These are phyloP conservation scores for Phaethornis superciliosus DNA, from an alignment of 2,113 vertebrate genomes.

Conservation along the genomic window DNA sequence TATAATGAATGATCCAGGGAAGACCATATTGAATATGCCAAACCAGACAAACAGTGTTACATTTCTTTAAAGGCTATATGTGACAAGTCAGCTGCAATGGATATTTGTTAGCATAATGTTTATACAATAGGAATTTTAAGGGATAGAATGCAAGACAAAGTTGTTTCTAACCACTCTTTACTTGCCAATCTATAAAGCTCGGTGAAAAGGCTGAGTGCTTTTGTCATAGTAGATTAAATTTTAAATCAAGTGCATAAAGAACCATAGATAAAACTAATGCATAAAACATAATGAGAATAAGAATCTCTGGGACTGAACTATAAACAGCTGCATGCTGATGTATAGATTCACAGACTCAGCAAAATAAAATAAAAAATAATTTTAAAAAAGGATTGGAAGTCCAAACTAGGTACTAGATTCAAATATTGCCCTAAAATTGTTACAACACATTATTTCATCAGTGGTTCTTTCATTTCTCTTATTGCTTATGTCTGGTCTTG, in stretches of 20 bases:
- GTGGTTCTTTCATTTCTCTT: background rate
- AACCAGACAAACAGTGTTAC: background rate
- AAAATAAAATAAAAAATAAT: background rate
- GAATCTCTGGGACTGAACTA: background rate
- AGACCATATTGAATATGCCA: background rate
- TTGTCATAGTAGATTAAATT: background rate
- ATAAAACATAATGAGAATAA: background rate
- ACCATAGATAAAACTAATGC: constrained; percentile 6
- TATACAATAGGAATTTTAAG: background rate
- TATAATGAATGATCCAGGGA: background rate
- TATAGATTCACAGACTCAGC: background rate
- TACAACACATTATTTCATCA: background rate
- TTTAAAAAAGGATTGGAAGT: background rate
- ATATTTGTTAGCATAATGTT: background rate
- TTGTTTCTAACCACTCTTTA: background rate
- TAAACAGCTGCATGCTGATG: background rate
- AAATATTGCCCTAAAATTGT: background rate
- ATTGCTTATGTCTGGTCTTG: background rate
- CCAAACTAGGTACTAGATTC: background rate
- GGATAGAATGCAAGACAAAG: background rate
- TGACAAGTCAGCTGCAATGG: background rate
- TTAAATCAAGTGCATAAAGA: constrained; percentile 12
- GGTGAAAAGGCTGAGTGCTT: background rate
- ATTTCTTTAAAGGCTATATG: background rate
- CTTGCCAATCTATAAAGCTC: background rate